Evolutionary conservation across 2,797 vertebrate species (phyloP).

Genomic region (Cottoperca gobio): DNA sequence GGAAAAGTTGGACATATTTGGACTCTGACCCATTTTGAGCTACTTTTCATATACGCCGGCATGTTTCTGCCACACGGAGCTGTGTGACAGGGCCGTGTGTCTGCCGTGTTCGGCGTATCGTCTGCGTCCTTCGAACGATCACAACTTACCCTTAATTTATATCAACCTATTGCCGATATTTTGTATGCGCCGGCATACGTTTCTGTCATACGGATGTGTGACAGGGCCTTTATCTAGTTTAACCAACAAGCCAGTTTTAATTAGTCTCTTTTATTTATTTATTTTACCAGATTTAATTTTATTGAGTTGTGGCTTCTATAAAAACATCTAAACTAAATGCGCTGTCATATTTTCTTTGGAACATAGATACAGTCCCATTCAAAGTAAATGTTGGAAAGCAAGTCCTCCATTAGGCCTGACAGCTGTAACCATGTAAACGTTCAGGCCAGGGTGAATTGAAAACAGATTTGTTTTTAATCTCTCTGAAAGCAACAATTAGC

Average conservation of each 20-base stretch:
- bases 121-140: too few relatives aligned
- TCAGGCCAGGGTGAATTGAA: background rate
- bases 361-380: background rate
- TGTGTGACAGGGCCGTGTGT: too few relatives aligned
- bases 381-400: slow-evolving; percentile 2
- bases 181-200: too few relatives aligned
- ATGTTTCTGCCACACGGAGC: too few relatives aligned
- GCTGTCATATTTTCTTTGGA: slow-evolving; percentile 10
- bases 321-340: background rate
- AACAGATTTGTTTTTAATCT: slow-evolving; percentile 27
- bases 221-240: background rate
- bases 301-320: background rate
- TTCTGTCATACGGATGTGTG: too few relatives aligned
- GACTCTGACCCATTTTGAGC: too few relatives aligned
- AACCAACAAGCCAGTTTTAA: background rate
- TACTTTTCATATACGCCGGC: too few relatives aligned
- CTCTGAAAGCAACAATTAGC: background rate
- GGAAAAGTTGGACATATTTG: too few relatives aligned
- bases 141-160: too few relatives aligned
- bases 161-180: too few relatives aligned
- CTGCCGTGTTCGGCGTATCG: too few relatives aligned
- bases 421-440: background rate
- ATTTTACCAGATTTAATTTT: background rate
- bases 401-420: slow-evolving; percentile 15
- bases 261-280: background rate